Percentiles rank a stretch among this genome's conserved stretches.
Evolutionary conservation across 2,797 vertebrate species (phyloP).

Genomic region (Enteromius anoplus): DNA sequence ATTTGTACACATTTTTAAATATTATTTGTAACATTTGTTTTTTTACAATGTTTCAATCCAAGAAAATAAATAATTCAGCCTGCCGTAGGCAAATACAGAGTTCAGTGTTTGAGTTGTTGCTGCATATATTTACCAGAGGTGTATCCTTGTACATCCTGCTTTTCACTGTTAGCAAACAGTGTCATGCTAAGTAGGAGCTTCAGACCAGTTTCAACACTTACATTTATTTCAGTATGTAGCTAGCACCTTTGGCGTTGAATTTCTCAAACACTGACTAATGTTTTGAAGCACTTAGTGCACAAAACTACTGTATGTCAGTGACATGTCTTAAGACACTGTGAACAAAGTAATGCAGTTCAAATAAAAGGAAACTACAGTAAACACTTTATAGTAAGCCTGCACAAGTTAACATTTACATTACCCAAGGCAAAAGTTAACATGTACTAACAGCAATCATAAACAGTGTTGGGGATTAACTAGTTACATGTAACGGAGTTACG

Average conservation of each 20-base stretch:
- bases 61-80: not conserved
- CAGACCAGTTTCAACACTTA: not conserved
- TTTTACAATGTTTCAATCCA: not conserved
- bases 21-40: not conserved
- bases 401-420: not conserved
- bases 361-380: not conserved
- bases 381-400: not conserved
- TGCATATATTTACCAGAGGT: conserved; percentile 71
- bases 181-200: conserved; percentile 16
- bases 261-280: not conserved
- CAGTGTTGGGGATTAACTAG: not conserved
- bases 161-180: conserved; percentile 53
- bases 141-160: conserved; percentile 80
- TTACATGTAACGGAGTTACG: not conserved
- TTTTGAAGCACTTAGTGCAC: not conserved
- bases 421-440: not conserved
- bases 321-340: not conserved
- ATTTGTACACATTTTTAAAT: not conserved
- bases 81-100: conserved; percentile 26
- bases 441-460: not conserved
- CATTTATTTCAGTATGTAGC: not conserved
- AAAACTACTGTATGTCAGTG: not conserved
- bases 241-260: not conserved
- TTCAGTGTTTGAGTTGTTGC: conserved; percentile 54
- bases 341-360: not conserved